Conservation (phyloP, 2,113 vertebrate genomes). For the Pollachius pollachius region DNA sequence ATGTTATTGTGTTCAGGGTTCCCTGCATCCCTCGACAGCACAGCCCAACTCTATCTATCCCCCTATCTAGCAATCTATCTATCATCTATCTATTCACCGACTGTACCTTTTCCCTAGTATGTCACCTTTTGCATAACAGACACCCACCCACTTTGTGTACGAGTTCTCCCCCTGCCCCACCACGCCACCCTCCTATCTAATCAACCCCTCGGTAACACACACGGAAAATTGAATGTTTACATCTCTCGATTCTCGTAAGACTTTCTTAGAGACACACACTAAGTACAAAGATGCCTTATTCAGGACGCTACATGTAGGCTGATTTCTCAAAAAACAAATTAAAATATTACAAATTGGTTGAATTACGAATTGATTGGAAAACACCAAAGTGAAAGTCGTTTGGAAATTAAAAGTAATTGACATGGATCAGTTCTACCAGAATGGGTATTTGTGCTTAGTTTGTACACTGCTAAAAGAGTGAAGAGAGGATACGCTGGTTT, state of each 20-base stretch:
- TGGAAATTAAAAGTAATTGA: slow-evolving; percentile 2
- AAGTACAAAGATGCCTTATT: slow-evolving; percentile 78
- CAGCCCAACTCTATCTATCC: slow-evolving; percentile 15
- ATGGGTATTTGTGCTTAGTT: slow-evolving; percentile 74
- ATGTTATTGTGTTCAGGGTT: too few species aligned
- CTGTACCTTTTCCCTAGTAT: not conserved
- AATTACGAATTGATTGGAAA: slow-evolving; percentile 64
- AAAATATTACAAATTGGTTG: slow-evolving; percentile 14
- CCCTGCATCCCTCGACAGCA: slow-evolving; percentile 18
- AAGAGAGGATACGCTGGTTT: slow-evolving; percentile 81
- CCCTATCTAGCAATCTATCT: not conserved
- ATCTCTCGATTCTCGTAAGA: slow-evolving; percentile 74
- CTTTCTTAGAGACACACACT: slow-evolving; percentile 74
- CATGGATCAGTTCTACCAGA: slow-evolving; percentile 50
- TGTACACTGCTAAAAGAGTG: slow-evolving; percentile 75
- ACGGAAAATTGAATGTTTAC: slow-evolving; percentile 80
- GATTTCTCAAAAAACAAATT: slow-evolving; percentile 44
- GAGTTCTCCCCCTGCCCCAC: not conserved
- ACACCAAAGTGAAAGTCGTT: not conserved
- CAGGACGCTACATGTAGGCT: slow-evolving; percentile 40
- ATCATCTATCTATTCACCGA: slow-evolving; percentile 3
- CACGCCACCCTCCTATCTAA: slow-evolving; percentile 48
- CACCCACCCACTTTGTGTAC: too few species aligned
- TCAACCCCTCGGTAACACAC: slow-evolving; percentile 65
- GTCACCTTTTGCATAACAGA: too few species aligned